Conservation (phyloP, 53 echinoderm and acorn worm genomes). For the Stichopus horrens region DNA sequence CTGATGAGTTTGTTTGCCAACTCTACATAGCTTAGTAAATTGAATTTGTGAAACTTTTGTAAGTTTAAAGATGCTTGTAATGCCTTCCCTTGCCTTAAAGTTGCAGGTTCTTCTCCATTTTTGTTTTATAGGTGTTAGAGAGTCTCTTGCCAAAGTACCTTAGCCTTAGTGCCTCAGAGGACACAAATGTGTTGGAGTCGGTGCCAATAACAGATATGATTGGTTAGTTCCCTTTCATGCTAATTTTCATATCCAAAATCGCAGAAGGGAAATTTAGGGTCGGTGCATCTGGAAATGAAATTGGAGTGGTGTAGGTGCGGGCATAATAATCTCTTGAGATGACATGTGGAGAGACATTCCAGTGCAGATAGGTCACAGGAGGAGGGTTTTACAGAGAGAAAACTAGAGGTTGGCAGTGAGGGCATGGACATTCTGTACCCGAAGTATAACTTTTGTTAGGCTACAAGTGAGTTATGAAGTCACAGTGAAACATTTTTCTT, state of each 20-base stretch:
- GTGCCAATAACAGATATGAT: slow-evolving; percentile 46
- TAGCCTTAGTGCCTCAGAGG: neutral
- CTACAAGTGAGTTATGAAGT: too few species aligned
- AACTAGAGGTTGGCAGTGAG: too few species aligned
- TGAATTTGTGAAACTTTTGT: too few species aligned
- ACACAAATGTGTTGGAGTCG: slow-evolving; percentile 47
- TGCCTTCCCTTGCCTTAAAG: too few species aligned
- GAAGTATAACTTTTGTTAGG: too few species aligned
- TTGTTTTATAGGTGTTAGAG: neutral
- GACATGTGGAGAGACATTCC: neutral
- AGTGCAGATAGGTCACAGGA: too few species aligned
- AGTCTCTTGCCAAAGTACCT: neutral
- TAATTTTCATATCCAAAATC: neutral
- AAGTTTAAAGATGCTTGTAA: too few species aligned
- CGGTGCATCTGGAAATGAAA: neutral
- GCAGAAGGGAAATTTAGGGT: neutral
- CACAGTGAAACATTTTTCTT: too few species aligned
- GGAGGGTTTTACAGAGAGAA: too few species aligned
- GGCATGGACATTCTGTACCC: too few species aligned
- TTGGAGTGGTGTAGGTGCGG: neutral
- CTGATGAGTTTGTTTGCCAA: too few species aligned
- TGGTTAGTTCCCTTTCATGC: slow-evolving; percentile 32
- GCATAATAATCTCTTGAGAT: neutral
- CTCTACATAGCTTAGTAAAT: too few species aligned
- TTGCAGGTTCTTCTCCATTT: neutral